These are phyloP conservation scores for Syngnathus typhle DNA, from an alignment of 2,113 vertebrate genomes.

Conservation along the genomic window DNA sequence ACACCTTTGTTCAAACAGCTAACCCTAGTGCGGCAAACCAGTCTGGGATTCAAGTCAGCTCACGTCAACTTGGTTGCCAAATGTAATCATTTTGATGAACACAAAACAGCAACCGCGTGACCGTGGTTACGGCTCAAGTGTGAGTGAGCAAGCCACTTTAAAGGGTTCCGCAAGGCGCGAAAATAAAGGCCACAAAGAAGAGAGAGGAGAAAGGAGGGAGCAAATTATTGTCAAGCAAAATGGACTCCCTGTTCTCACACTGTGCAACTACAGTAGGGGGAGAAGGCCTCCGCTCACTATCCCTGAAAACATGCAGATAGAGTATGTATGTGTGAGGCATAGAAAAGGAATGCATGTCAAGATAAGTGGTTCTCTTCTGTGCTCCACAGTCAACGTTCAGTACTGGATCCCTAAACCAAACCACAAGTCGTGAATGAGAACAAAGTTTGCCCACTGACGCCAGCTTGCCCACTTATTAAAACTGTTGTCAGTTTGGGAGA, in stretches of 20 bases:
- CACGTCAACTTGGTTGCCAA: slow-evolving; percentile 19
- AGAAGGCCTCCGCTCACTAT: slow-evolving; percentile 9
- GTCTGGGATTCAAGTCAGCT: slow-evolving; percentile 21
- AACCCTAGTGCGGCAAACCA: slow-evolving; percentile 9
- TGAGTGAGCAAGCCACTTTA: slow-evolving; percentile 32
- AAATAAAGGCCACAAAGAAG: slow-evolving; percentile 38
- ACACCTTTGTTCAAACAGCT: background rate
- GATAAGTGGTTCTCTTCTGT: slow-evolving; percentile 56
- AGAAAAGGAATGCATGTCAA: slow-evolving; percentile 54
- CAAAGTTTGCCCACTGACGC: slow-evolving; percentile 57
- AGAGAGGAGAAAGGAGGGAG: slow-evolving; percentile 11
- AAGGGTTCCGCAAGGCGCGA: slow-evolving; percentile 49
- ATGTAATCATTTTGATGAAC: slow-evolving; percentile 30
- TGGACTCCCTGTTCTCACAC: slow-evolving; percentile 22
- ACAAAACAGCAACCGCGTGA: slow-evolving; percentile 40
- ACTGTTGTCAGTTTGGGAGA: slow-evolving; percentile 60
- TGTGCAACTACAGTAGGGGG: background rate
- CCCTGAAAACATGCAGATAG: slow-evolving; percentile 41
- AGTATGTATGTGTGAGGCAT: slow-evolving; percentile 43
- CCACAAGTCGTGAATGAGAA: slow-evolving; percentile 57
- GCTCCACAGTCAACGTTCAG: slow-evolving; percentile 35
- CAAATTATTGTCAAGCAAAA: slow-evolving; percentile 49
- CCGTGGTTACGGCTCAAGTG: slow-evolving; percentile 42
- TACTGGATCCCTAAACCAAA: slow-evolving; percentile 48
- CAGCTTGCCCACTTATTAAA: slow-evolving; percentile 56